Conservation (phyloP, 2,797 vertebrate species). For the Melanogrammus aeglefinus region DNA sequence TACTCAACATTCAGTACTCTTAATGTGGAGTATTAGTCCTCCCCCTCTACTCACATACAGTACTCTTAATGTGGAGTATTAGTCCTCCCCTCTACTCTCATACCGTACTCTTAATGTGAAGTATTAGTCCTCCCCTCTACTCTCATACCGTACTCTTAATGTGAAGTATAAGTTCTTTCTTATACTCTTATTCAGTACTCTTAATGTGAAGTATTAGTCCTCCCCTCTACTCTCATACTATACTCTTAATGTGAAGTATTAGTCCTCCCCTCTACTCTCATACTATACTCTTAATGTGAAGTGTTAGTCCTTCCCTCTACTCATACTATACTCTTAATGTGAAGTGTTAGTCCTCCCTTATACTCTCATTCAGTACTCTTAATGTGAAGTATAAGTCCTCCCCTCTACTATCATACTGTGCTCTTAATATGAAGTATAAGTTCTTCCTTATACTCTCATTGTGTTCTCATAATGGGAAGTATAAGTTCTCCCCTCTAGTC, state of each 20-base stretch:
- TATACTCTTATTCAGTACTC: not conserved
- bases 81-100: too few species aligned
- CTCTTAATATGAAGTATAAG: not conserved
- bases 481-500: not conserved
- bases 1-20: too few species aligned
- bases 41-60: too few species aligned
- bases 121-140: too few species aligned
- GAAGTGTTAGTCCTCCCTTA: not conserved
- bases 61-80: too few species aligned
- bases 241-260: constrained; percentile 2
- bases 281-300: too few species aligned
- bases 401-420: not conserved
- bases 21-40: too few species aligned
- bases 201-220: not conserved
- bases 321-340: not conserved
- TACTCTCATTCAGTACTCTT: not conserved
- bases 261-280: not conserved
- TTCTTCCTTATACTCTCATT: not conserved
- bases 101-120: not conserved
- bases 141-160: not conserved
- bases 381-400: constrained; percentile 1
- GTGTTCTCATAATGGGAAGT: not conserved
- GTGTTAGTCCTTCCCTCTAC: not conserved
- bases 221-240: not conserved
- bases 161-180: not conserved